These are phyloP conservation scores for Nowickia ferox DNA, from an alignment of 2,888 invertebrate species.

Conservation along the genomic window DNA sequence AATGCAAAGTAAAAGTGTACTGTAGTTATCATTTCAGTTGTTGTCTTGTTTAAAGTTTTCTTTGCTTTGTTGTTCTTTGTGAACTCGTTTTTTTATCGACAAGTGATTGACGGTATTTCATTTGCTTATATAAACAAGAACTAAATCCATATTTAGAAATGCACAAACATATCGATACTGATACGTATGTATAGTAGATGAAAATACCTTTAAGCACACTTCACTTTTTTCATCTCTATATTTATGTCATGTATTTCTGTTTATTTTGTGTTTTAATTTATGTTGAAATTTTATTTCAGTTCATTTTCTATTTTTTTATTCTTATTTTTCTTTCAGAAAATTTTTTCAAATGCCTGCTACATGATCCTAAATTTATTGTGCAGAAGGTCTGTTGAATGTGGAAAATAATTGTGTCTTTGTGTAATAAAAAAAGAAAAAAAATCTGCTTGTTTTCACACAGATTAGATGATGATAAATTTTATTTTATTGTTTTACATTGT, in stretches of 20 bases:
- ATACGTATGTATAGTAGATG: not conserved
- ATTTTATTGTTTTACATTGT: slow-evolving; percentile 57
- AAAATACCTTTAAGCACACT: not conserved
- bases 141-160: slow-evolving; percentile 5
- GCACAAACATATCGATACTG: not conserved
- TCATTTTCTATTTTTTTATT: not conserved
- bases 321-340: not conserved
- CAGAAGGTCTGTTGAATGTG: slow-evolving; percentile 24
- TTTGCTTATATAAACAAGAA: slow-evolving; percentile 11
- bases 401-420: slow-evolving; percentile 14
- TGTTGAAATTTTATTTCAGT: slow-evolving; percentile 7
- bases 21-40: slow-evolving; percentile 24
- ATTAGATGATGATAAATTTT: slow-evolving; percentile 52
- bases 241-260: slow-evolving; percentile 7
- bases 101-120: slow-evolving; percentile 59
- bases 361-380: slow-evolving; percentile 17
- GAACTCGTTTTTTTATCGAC: slow-evolving; percentile 49
- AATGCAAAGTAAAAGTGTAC: slow-evolving; percentile 8
- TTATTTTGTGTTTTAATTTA: not conserved
- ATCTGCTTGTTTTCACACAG: slow-evolving; percentile 33
- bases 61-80: slow-evolving; percentile 32
- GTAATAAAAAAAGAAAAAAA: not conserved
- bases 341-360: slow-evolving; percentile 17
- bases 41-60: slow-evolving; percentile 1
- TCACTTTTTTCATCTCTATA: not conserved